Evolutionary conservation across 2,797 vertebrate genomes (phyloP).

Genomic region (Fistularia commersonii): DNA sequence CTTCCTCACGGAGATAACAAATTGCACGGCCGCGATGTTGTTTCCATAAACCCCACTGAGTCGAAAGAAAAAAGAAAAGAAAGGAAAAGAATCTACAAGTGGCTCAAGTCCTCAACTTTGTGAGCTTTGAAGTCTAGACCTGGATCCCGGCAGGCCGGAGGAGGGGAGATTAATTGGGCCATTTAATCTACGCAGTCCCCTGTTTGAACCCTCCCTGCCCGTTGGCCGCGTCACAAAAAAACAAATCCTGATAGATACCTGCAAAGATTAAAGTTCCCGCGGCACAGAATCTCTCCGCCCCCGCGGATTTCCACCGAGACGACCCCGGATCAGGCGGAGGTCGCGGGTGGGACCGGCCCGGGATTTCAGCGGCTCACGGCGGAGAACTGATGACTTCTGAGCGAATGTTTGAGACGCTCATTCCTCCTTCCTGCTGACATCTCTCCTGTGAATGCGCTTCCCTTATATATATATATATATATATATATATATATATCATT

Average conservation of each 20-base stretch:
- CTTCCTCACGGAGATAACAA: conserved; percentile 20
- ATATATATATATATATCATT: too few relatives aligned
- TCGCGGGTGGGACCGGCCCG: too few relatives aligned
- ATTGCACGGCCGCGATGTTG: conserved; percentile 25
- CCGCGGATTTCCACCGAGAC: conserved; percentile 27
- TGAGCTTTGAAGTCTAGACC: conserved; percentile 55
- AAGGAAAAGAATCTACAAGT: conserved; percentile 27
- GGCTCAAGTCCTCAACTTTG: conserved; percentile 47
- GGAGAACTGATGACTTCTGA: too few relatives aligned
- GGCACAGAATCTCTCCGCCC: conserved; percentile 30
- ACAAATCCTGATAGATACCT: conserved; percentile 38
- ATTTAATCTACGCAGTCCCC: conserved; percentile 49
- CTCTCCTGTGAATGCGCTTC: too few relatives aligned
- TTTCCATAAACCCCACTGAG: conserved; percentile 29
- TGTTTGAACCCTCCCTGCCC: conserved; percentile 43
- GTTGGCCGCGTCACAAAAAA: conserved; percentile 41
- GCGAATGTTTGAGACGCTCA: too few relatives aligned
- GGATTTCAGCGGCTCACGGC: too few relatives aligned
- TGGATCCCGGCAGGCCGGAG: conserved; percentile 27
- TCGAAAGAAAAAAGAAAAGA: conserved; percentile 12
- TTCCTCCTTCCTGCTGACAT: too few relatives aligned
- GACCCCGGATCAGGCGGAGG: conserved; percentile 25
- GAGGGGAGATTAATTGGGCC: conserved; percentile 47
- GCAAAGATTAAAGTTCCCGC: conserved; percentile 41
- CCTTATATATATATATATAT: too few relatives aligned